phyloP scores from a whole-genome alignment of 2,797 vertebrate species.

The Strix occidentalis region DNA sequence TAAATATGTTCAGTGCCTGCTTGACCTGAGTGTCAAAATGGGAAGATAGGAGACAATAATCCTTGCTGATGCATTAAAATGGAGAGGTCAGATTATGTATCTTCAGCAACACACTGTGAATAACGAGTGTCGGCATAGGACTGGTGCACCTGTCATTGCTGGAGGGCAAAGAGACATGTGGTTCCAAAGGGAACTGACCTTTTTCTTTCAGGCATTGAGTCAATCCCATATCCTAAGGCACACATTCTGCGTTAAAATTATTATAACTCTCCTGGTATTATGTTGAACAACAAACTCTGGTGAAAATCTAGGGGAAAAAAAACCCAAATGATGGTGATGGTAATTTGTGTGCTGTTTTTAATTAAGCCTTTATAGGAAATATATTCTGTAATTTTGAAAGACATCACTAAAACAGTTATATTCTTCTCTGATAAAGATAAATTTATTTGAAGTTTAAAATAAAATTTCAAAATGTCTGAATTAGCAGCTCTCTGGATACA shows the following conservation, averaged over 20 bases:
- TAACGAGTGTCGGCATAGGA: background rate
- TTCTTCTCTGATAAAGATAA: constrained; percentile 18
- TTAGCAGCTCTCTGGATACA: background rate
- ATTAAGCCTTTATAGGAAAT: background rate
- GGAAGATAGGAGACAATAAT: background rate
- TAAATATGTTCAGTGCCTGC: background rate
- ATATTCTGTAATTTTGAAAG: constrained; percentile 8
- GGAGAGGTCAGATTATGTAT: background rate
- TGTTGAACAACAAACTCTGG: constrained; percentile 24
- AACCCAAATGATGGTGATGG: background rate
- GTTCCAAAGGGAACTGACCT: constrained; percentile 62
- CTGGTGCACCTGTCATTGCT: constrained; percentile 58
- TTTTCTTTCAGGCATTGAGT: constrained; percentile 58
- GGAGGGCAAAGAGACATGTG: constrained; percentile 41
- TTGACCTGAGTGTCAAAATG: background rate
- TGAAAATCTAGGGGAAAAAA: background rate
- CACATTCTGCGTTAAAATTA: constrained; percentile 46
- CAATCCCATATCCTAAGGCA: constrained; percentile 61
- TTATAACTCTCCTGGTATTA: constrained; percentile 19
- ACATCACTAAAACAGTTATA: background rate
- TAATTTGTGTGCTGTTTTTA: background rate
- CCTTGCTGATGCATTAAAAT: background rate
- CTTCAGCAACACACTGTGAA: constrained; percentile 15
- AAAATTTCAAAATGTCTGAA: background rate
- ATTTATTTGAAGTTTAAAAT: constrained; percentile 18